Conservation (phyloP, 2,797 vertebrate genomes). For the Sebastiscus tertius region DNA sequence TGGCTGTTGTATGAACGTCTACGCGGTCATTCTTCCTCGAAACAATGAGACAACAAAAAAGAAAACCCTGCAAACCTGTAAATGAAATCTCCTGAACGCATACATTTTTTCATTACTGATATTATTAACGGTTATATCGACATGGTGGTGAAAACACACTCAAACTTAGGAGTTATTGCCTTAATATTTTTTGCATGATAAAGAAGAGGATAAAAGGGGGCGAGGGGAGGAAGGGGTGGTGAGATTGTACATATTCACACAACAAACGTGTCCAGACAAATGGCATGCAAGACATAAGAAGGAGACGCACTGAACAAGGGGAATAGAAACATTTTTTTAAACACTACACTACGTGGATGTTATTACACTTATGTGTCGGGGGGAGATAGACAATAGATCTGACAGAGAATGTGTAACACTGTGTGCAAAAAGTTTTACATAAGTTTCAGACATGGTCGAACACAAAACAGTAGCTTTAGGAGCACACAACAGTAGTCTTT, state of each 20-base stretch:
- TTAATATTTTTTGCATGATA: constrained; percentile 79
- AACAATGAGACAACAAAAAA: constrained; percentile 36
- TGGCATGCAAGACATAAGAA: constrained; percentile 79
- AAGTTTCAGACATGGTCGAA: constrained; percentile 71
- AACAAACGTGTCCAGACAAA: constrained; percentile 74
- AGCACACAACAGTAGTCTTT: constrained; percentile 74
- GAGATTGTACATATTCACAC: constrained; percentile 69
- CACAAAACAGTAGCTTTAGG: constrained; percentile 75
- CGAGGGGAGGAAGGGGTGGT: not conserved
- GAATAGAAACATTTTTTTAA: constrained; percentile 67
- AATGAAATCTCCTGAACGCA: constrained; percentile 70
- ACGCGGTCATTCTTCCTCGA: constrained; percentile 55
- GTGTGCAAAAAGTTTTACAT: constrained; percentile 75
- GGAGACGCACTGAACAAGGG: constrained; percentile 51
- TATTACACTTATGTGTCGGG: constrained; percentile 30
- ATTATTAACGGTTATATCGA: constrained; percentile 64
- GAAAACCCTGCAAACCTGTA: constrained; percentile 60
- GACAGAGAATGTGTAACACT: constrained; percentile 63
- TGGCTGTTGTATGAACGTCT: constrained; percentile 59
- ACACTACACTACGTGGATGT: constrained; percentile 64
- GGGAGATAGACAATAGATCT: constrained; percentile 40
- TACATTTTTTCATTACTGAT: constrained; percentile 57
- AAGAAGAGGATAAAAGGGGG: constrained; percentile 51
- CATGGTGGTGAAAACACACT: constrained; percentile 72
- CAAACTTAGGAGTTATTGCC: constrained; percentile 83